Base-by-base conservation (phyloP, 2,113 vertebrate genomes). In the Typhlomys cinereus region DNA sequence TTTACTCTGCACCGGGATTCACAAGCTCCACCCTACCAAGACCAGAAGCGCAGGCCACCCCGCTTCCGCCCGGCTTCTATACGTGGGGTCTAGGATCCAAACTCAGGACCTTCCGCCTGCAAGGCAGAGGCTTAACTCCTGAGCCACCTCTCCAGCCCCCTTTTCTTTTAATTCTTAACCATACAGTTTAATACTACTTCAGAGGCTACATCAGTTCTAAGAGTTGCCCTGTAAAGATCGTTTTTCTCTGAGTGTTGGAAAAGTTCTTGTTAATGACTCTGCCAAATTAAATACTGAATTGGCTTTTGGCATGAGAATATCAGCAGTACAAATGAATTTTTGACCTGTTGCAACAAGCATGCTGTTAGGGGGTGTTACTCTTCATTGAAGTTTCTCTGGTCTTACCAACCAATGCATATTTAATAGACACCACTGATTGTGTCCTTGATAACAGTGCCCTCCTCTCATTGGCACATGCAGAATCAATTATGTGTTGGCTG, bases 311-410 rank as follows among this genome's bases (percentile, higher is more conserved):
- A 54, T 2, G 31, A 87, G 29, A 21, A 93, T 50, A 36, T 86
- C 36, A 25, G 7, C 14, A 39, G 7, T 11, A 39, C 31, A 83
- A 83, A 74, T 21, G 44, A 39, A 44, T 85, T 93, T 79, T 57
- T 29, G 20, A 76, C 52, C 31, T 57, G 64, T 74, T 91, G 57
- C 70, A 73, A 73, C 31, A 82, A 83, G 34, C 71, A 41, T 62
- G 20, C 5, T 73, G 7, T 36, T 57, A 3, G 9, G 39, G 34
- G 23, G 31, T 75, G 5, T 4, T 75, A 39, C 20, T 46, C 31
- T 91, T 92, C 54, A 57, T 83, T 62, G 36, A 85, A 54, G 44
- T 52, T 71, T 76, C 34, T 66, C 11, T 92, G 34, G 17, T 86
- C 73, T 82, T 67, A 44, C 41, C 61, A 80, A 50, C 31, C 6